These are phyloP conservation scores for Rhombomys opimus DNA, from an alignment of 2,113 vertebrate species.

Conservation along the genomic window DNA sequence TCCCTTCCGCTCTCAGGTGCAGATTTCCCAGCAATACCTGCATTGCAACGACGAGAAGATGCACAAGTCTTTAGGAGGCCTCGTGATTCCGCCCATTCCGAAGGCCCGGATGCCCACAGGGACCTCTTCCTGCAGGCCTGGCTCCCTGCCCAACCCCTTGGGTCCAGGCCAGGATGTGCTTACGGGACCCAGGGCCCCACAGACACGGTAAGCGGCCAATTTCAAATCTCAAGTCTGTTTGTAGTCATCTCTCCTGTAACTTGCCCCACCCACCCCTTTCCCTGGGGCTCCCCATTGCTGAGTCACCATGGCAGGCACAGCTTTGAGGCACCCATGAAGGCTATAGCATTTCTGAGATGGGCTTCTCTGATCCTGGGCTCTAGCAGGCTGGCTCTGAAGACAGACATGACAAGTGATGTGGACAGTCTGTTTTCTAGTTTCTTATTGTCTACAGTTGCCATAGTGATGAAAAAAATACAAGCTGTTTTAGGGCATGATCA, in stretches of 20 bases:
- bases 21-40: slow-evolving; percentile 67
- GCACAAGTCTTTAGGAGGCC: not conserved
- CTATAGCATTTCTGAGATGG: rapidly evolving
- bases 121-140: not conserved
- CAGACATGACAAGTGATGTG: not conserved
- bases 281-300: not conserved
- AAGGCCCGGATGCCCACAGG: not conserved
- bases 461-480: not conserved
- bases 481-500: not conserved
- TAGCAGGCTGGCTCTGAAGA: too few relatives aligned
- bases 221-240: not conserved
- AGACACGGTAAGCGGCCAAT: slow-evolving; percentile 70
- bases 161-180: not conserved
- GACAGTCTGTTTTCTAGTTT: not conserved
- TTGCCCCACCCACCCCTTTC: not conserved
- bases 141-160: not conserved
- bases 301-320: not conserved
- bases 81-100: slow-evolving; percentile 71
- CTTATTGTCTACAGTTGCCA: not conserved
- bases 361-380: not conserved
- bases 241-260: not conserved
- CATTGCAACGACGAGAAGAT: slow-evolving; percentile 56
- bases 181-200: not conserved
- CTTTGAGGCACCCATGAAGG: not conserved
- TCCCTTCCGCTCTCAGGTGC: not conserved